These are phyloP conservation scores for Acanthisitta chloris DNA, from an alignment of 2,113 vertebrate genomes.

Conservation along the genomic window DNA sequence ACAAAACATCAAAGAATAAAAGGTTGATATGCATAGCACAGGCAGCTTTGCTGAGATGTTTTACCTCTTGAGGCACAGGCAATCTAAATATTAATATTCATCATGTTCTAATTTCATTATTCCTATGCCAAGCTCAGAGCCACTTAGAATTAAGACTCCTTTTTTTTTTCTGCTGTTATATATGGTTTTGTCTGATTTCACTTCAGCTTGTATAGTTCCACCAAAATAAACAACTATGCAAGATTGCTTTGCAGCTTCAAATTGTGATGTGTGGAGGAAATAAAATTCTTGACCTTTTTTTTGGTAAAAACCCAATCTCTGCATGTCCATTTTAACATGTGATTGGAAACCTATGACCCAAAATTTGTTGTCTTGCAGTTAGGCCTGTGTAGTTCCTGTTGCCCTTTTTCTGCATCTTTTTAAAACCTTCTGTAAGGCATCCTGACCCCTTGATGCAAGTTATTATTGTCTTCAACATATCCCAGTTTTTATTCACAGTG, in stretches of 20 bases:
- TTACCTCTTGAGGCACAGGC: background rate
- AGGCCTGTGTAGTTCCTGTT: background rate
- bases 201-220: background rate
- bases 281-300: background rate
- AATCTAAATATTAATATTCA: conserved; percentile 39
- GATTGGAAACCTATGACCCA: background rate
- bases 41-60: background rate
- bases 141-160: background rate
- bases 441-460: background rate
- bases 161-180: background rate
- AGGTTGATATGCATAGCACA: background rate
- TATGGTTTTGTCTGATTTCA: conserved; percentile 21
- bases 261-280: background rate
- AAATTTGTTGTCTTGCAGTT: background rate
- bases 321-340: background rate
- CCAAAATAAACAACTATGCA: background rate
- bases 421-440: background rate
- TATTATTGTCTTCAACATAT: background rate
- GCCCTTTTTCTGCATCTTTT: background rate
- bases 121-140: conserved; percentile 33
- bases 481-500: background rate
- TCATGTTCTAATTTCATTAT: conserved; percentile 30
- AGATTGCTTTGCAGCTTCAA: conserved; percentile 12
- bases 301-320: background rate
- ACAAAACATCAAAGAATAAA: conserved; percentile 7